These are phyloP conservation scores for Brachypalpus laphriformis DNA, from an alignment of 2,888 invertebrate species.

Conservation along the genomic window DNA sequence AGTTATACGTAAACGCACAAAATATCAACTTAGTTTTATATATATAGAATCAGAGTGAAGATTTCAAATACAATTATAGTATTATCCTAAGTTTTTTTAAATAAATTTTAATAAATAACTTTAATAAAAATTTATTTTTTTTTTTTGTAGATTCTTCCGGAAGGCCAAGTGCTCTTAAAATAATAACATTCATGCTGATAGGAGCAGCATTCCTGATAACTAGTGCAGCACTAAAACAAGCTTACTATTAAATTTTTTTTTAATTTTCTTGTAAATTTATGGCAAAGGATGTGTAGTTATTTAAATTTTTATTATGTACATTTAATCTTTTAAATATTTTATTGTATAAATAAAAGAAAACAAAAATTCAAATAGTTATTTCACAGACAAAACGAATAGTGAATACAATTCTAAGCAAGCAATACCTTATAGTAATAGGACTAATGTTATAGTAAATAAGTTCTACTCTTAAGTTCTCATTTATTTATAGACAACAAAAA, in stretches of 20 bases:
- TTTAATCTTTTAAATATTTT: constrained; percentile 50
- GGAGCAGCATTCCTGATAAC: constrained; percentile 82
- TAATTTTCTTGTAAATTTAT: constrained; percentile 7
- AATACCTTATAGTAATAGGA: constrained; percentile 57
- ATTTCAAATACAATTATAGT: no score
- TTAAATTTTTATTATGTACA: constrained; percentile 37
- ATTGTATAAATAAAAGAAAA: constrained; percentile 25
- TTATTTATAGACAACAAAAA: constrained; percentile 43
- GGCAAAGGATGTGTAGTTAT: constrained; percentile 19
- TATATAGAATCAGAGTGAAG: no score
- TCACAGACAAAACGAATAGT: constrained; percentile 41
- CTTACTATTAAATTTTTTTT: constrained; percentile 75
- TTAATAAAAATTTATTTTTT: neutral
- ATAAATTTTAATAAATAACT: no score
- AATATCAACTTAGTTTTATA: no score
- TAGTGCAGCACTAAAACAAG: constrained; percentile 82
- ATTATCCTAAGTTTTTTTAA: no score
- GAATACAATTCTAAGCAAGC: constrained; percentile 58
- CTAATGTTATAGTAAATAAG: constrained; percentile 38
- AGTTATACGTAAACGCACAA: no score
- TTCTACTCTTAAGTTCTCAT: constrained; percentile 45
- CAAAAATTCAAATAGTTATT: constrained; percentile 5
- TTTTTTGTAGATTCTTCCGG: constrained; percentile 82
- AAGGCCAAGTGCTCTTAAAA: constrained; percentile 82
- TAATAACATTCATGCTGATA: constrained; percentile 82